Percentiles rank a stretch among this genome's conserved stretches.
phyloP scores from a whole-genome alignment of 2,113 vertebrate genomes.

The Martes martes region DNA sequence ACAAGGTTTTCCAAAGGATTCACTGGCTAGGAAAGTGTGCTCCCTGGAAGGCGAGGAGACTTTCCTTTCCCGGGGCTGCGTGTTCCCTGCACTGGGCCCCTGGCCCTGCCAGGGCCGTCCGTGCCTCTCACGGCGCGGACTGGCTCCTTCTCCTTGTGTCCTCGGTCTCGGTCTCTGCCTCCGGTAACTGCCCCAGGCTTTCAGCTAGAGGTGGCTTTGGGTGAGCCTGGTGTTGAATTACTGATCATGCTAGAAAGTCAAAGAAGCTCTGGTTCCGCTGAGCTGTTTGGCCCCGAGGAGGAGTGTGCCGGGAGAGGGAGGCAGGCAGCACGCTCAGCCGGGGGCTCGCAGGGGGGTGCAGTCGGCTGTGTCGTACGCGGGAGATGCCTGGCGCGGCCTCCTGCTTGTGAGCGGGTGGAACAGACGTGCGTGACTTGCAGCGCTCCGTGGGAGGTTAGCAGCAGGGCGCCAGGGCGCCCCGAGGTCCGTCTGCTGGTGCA shows the following conservation, averaged over 20 bases:
- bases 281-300: no score
- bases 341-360: background rate
- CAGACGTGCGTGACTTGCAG: background rate
- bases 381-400: background rate
- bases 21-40: accelerated
- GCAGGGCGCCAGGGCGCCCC: accelerated
- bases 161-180: background rate
- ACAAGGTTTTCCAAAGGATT: no score
- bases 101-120: background rate
- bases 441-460: background rate
- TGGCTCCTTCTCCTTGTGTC: background rate
- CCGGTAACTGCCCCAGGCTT: background rate
- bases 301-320: background rate
- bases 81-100: background rate
- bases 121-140: accelerated
- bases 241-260: accelerated
- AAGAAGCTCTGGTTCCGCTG: no score
- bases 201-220: background rate
- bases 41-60: background rate
- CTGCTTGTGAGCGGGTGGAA: background rate
- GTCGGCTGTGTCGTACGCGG: background rate
- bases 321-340: background rate
- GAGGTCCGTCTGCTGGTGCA: accelerated
- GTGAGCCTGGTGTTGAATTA: accelerated
- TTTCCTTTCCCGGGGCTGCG: background rate